These are phyloP conservation scores for Thamnophis elegans DNA, from an alignment of 2,797 vertebrate genomes.

Conservation along the genomic window DNA sequence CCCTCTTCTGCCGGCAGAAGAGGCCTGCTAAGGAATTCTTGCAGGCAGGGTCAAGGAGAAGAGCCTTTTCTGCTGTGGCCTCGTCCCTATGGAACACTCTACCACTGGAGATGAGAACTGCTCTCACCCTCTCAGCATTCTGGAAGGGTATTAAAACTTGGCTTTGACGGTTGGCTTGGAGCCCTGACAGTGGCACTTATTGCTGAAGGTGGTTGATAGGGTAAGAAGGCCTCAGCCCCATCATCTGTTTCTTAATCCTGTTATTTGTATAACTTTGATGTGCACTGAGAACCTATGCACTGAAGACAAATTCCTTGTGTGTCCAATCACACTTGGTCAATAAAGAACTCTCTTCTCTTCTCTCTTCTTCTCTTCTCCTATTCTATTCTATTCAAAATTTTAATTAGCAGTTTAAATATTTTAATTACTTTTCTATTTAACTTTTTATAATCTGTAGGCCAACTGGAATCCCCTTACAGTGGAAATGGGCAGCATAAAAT, in stretches of 20 bases:
- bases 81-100: not conserved
- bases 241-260: not conserved
- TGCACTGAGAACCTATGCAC: no score
- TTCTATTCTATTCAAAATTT: not conserved
- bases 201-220: not conserved
- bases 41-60: not conserved
- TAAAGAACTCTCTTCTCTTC: no score
- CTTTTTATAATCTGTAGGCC: not conserved
- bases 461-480: not conserved
- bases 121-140: not conserved
- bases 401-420: not conserved
- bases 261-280: not conserved
- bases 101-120: not conserved
- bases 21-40: not conserved
- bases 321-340: no score
- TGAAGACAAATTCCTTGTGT: no score
- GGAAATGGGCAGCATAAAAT: not conserved
- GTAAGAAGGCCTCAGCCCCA: not conserved
- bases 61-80: not conserved
- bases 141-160: not conserved
- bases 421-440: not conserved
- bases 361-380: no score
- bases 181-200: not conserved
- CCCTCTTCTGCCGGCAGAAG: not conserved
- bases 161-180: not conserved